Evolutionary conservation across 1,140 invertebrate genomes (phyloP).

Genomic region (Platyscapa corneri): DNA sequence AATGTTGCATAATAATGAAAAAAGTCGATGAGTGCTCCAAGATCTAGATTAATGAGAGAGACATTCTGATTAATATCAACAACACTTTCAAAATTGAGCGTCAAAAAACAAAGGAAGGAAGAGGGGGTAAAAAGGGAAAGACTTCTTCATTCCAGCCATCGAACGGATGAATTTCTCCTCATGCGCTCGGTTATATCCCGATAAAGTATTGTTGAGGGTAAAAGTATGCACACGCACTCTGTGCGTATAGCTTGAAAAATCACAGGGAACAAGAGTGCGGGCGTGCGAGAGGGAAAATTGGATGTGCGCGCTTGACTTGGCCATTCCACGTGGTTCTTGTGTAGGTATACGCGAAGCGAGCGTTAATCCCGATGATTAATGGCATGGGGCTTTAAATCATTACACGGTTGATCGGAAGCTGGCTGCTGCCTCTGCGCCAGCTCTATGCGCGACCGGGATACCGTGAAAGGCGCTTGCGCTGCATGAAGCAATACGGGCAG

Average conservation of each 20-base stretch:
- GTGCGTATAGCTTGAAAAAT: slow-evolving; percentile 4
- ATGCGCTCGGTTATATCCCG: not conserved
- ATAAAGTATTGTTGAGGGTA: not conserved
- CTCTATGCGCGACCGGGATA: not conserved
- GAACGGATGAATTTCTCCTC: slow-evolving; percentile 6
- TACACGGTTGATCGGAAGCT: slow-evolving; percentile 31
- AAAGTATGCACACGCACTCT: not conserved
- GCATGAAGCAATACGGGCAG: not conserved
- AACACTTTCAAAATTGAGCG: not conserved
- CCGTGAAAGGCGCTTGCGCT: slow-evolving; percentile 11
- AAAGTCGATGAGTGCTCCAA: too few relatives aligned
- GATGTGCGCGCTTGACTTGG: slow-evolving; percentile 3
- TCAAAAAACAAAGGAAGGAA: not conserved
- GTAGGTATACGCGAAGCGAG: not conserved
- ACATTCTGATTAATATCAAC: not conserved
- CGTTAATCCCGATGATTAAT: slow-evolving; percentile 45
- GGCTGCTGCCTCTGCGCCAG: not conserved
- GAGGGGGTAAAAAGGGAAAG: not conserved
- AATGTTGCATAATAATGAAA: too few relatives aligned
- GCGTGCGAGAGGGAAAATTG: slow-evolving; percentile 5
- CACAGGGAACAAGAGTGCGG: not conserved
- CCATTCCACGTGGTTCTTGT: not conserved
- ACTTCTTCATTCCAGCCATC: not conserved
- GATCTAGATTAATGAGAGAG: not conserved
- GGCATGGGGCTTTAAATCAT: slow-evolving; percentile 31